These are phyloP conservation scores for Acrocephalus kingi DNA, from an alignment of 2,113 vertebrate genomes.

Conservation along the genomic window DNA sequence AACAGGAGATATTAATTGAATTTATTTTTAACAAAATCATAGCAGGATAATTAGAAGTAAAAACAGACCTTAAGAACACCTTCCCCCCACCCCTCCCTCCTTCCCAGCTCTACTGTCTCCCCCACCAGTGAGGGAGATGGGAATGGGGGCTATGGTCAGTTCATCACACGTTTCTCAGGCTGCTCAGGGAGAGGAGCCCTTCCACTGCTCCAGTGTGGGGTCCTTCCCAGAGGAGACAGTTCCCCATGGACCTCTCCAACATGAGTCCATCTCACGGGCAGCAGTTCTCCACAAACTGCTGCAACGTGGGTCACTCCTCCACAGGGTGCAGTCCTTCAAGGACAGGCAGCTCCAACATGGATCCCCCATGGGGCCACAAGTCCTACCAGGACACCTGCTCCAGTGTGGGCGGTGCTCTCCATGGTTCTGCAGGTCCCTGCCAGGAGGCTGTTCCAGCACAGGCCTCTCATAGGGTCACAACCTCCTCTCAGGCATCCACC, in stretches of 20 bases:
- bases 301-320: fast-evolving
- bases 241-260: background rate
- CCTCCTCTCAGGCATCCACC: background rate
- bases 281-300: background rate
- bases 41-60: background rate
- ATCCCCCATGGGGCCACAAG: too few species aligned
- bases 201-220: background rate
- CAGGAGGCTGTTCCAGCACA: background rate
- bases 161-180: fast-evolving
- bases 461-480: background rate
- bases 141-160: background rate
- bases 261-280: background rate
- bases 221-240: background rate
- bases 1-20: background rate
- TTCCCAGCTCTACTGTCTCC: background rate
- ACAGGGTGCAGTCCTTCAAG: background rate
- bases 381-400: background rate
- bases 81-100: background rate
- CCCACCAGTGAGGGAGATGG: fast-evolving
- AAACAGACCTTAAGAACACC: background rate
- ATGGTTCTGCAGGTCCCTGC: background rate
- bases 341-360: background rate
- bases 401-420: background rate
- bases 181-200: background rate
- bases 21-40: background rate